A percentile compares a stretch with the other conserved stretches of the same genome.
Evolutionary conservation across 2,888 invertebrate species (phyloP).

Genomic region (Parasteatoda lunata): DNA sequence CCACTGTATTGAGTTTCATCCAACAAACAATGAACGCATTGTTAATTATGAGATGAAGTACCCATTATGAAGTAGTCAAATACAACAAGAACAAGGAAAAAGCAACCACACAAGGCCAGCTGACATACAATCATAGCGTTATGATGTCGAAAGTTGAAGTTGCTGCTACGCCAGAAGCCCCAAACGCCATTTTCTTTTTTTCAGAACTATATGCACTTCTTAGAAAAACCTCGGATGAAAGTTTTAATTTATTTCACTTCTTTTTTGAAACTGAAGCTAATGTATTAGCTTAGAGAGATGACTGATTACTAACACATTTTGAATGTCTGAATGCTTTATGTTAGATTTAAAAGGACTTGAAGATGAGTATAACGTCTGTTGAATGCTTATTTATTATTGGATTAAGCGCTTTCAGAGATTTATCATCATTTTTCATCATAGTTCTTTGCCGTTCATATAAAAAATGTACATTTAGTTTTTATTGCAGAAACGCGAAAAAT

Average conservation of each 20-base stretch:
- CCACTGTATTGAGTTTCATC: constrained; percentile 39
- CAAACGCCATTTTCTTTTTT: no score
- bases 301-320: not conserved
- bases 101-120: constrained; percentile 5
- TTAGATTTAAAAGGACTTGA: not conserved
- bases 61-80: not conserved
- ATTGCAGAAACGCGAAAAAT: no score
- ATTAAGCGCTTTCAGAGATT: no score
- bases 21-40: constrained; percentile 38
- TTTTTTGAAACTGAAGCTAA: not conserved
- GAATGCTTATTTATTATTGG: not conserved
- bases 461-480: no score
- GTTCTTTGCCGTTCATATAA: no score
- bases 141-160: not conserved
- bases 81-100: not conserved
- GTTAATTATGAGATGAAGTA: constrained; percentile 37
- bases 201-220: not conserved
- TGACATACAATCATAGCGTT: not conserved
- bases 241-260: not conserved
- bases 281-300: not conserved
- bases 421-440: no score
- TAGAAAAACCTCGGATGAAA: not conserved
- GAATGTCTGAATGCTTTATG: not conserved
- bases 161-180: not conserved
- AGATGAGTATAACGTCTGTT: not conserved